Percentiles rank a stretch among this genome's conserved stretches.
These are phyloP conservation scores for Centropus unirufus DNA, from an alignment of 2,113 vertebrate species.

Conservation along the genomic window DNA sequence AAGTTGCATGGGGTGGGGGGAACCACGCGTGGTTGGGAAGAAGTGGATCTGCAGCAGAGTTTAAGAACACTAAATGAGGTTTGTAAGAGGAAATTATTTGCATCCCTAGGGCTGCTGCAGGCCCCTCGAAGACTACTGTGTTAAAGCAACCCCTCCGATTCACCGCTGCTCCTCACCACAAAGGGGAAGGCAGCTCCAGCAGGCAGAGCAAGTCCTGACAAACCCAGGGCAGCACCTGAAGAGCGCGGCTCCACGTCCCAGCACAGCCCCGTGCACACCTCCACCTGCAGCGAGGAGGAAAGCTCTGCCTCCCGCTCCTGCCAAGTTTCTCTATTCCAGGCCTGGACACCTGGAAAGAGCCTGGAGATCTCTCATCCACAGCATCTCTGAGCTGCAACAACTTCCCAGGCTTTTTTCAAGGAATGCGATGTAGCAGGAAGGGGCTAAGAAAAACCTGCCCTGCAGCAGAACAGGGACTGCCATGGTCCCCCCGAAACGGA, in stretches of 20 bases:
- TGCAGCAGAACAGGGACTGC: neutral
- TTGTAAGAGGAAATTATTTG: neutral
- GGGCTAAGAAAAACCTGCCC: neutral
- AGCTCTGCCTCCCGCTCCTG: neutral
- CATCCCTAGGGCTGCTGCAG: neutral
- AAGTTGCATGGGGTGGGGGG: neutral
- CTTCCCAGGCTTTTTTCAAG: neutral
- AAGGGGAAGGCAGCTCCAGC: neutral
- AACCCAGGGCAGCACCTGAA: neutral
- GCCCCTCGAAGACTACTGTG: neutral
- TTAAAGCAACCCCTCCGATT: neutral
- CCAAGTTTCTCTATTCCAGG: neutral
- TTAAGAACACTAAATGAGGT: neutral
- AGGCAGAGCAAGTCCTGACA: neutral
- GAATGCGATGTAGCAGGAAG: neutral
- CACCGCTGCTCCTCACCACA: neutral
- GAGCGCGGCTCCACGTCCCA: neutral
- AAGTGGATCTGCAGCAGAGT: neutral
- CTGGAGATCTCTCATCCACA: neutral
- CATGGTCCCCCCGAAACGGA: accelerated
- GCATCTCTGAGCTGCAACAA: neutral
- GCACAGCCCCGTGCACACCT: accelerated
- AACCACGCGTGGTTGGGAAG: neutral
- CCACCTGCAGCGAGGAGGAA: neutral
- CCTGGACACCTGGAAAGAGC: accelerated